These are phyloP conservation scores for Pachypeltis micranthus DNA, from an alignment of 1,140 invertebrate genomes.

Conservation along the genomic window DNA sequence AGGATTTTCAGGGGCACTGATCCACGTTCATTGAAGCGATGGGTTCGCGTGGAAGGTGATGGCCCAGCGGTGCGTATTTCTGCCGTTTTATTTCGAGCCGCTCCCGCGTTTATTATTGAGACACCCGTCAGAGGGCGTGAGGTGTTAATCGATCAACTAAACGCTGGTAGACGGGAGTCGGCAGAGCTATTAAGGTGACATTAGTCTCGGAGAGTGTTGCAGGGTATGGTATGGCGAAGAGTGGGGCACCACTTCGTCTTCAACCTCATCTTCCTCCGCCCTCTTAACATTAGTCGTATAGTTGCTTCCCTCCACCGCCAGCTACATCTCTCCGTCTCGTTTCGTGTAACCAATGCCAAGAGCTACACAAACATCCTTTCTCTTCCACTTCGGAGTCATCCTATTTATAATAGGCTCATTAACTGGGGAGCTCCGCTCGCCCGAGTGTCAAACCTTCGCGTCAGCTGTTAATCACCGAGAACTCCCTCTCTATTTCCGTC, in stretches of 20 bases:
- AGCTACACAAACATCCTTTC: background rate
- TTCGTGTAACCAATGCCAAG: no score
- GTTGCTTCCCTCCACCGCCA: background rate
- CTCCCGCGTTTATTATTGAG: background rate
- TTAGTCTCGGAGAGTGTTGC: background rate
- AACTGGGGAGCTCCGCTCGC: background rate
- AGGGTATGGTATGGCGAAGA: no score
- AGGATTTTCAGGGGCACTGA: no score
- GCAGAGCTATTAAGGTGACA: slow-evolving; percentile 7
- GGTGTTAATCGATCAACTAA: slow-evolving; percentile 9
- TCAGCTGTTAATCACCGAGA: background rate
- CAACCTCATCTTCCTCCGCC: background rate
- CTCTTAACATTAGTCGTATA: background rate
- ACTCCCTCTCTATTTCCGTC: background rate
- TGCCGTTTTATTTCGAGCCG: background rate
- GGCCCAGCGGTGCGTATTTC: no score
- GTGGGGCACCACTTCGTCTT: no score
- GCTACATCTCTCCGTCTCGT: background rate
- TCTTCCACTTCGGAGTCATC: background rate
- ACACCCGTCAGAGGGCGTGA: slow-evolving; percentile 5
- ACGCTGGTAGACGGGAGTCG: background rate
- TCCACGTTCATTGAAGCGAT: no score
- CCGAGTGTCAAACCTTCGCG: background rate
- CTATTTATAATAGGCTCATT: slow-evolving; percentile 5
- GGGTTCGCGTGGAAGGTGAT: no score